Percentiles rank a stretch among this genome's conserved stretches.
Conservation (phyloP, 2,113 vertebrate genomes). For the Protomyctophum bolini region DNA sequence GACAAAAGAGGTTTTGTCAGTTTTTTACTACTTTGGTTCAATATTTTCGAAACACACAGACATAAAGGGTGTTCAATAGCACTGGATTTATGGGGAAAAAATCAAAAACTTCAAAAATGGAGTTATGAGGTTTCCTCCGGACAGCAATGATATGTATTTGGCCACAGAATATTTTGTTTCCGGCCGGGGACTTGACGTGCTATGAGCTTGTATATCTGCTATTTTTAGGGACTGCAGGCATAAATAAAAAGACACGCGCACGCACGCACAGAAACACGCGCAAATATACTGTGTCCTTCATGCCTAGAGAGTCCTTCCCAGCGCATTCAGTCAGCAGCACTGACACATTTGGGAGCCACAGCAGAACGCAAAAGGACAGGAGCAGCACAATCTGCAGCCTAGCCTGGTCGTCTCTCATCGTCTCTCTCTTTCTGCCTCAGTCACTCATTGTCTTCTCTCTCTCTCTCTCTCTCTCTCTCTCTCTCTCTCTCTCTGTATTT, state of each 20-base stretch:
- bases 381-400: conserved; percentile 41
- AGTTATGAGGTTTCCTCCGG: no score
- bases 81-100: no score
- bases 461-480: not conserved
- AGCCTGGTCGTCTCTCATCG: conserved; percentile 2
- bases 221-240: no score
- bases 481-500: not conserved
- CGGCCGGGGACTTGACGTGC: no score
- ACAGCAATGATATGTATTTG: no score
- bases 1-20: no score
- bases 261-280: conserved; percentile 50
- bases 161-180: no score
- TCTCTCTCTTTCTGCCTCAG: conserved; percentile 1
- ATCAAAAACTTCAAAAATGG: no score
- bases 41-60: no score
- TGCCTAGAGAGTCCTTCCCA: conserved; percentile 49
- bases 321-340: conserved; percentile 52
- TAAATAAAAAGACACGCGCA: not conserved
- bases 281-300: conserved; percentile 37
- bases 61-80: no score
- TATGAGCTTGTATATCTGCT: no score
- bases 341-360: conserved; percentile 49
- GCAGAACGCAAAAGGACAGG: conserved; percentile 51
- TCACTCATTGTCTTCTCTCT: not conserved
- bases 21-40: no score